phyloP scores from a whole-genome alignment of 2,113 vertebrate genomes.

The Tinamus guttatus region DNA sequence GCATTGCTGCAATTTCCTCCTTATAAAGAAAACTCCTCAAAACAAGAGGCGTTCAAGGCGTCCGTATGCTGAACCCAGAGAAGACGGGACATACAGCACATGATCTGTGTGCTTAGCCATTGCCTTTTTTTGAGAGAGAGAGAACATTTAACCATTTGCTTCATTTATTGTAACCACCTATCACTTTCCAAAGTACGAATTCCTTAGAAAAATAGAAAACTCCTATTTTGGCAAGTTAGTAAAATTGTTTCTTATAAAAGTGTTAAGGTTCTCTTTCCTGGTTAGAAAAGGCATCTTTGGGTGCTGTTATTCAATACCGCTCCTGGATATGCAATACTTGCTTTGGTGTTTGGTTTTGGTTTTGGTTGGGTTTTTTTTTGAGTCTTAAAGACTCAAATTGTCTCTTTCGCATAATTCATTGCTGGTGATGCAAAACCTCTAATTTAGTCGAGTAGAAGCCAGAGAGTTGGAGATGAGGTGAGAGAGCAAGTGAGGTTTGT shows the following conservation, averaged over 20 bases:
- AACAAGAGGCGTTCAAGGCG: not conserved
- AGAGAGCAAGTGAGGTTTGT: not conserved
- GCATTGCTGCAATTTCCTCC: not conserved
- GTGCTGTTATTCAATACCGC: not conserved
- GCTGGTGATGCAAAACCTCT: not conserved
- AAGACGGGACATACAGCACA: not conserved
- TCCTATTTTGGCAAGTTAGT: not conserved
- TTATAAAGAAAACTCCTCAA: not conserved
- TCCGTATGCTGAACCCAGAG: not conserved
- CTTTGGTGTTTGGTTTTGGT: not conserved
- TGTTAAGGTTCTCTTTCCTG: not conserved
- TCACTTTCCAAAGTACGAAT: not conserved
- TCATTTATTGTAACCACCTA: not conserved
- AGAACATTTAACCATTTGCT: not conserved
- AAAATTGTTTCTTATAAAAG: not conserved
- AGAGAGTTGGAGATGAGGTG: not conserved
- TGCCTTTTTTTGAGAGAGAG: not conserved
- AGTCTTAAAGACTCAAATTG: not conserved
- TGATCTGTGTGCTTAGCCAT: not conserved
- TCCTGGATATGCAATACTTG: not conserved
- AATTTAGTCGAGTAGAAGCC: not conserved
- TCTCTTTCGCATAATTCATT: not conserved
- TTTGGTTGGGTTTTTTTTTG: rapidly evolving
- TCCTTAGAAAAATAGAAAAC: not conserved
- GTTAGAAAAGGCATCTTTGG: not conserved